Evolutionary conservation across 2,888 invertebrate genomes (phyloP).

Genomic region (Mythimna vitellina): DNA sequence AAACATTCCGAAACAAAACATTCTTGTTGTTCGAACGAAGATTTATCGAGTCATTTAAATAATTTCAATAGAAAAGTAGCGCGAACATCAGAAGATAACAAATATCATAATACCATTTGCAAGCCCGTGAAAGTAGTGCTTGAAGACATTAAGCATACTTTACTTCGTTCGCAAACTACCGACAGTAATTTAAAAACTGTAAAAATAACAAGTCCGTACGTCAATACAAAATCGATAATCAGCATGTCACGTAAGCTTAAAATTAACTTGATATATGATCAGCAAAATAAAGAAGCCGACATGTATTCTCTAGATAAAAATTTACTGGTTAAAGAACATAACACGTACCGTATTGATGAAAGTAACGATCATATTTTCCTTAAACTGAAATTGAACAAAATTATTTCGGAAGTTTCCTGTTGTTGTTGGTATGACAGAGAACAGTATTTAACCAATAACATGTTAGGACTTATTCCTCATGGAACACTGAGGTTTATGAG

Average conservation of each 20-base stretch:
- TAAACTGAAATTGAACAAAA: not conserved
- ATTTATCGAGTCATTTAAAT: conserved; percentile 21
- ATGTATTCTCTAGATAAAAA: conserved; percentile 32
- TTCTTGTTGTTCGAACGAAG: conserved; percentile 9
- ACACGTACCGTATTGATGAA: conserved; percentile 11
- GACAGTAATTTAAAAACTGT: not conserved
- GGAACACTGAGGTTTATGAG: conserved; percentile 46
- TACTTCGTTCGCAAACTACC: not conserved
- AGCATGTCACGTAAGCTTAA: not conserved
- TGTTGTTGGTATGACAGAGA: conserved; percentile 73
- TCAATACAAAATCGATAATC: no score
- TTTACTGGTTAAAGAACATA: conserved; percentile 36
- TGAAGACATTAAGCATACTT: conserved; percentile 23
- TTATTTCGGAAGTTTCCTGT: conserved; percentile 21
- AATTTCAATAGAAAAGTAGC: conserved; percentile 37
- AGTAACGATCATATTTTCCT: not conserved
- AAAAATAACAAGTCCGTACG: not conserved
- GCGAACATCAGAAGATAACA: conserved; percentile 8
- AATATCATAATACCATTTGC: conserved; percentile 9
- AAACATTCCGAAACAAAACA: not conserved
- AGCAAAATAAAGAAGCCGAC: conserved; percentile 35
- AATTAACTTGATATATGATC: conserved; percentile 31
- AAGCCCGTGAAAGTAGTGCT: conserved; percentile 49
- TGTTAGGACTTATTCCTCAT: conserved; percentile 10
- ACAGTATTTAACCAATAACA: conserved; percentile 13